Conservation (phyloP, 2,888 invertebrate genomes). For the Agrochola lychnidis region DNA sequence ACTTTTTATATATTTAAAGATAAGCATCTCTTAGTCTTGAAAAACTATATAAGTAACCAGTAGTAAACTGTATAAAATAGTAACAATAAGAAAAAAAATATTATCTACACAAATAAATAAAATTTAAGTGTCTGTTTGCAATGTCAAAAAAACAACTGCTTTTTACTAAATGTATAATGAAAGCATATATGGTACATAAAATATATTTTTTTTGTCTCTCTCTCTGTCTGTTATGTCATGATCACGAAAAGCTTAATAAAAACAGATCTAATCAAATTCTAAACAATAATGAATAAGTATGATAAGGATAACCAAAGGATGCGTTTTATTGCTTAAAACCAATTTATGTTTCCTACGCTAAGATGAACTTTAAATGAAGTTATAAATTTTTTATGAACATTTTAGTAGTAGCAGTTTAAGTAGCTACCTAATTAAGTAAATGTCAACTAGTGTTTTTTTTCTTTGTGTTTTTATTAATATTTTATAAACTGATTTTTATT, state of each 20-base stretch:
- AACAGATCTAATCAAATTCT: background rate
- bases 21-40: background rate
- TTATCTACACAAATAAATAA: no score
- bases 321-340: background rate
- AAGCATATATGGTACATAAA: background rate
- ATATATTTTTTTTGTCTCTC: no score
- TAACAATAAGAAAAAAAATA: no score
- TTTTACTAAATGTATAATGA: background rate
- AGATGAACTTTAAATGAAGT: background rate
- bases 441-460: conserved; percentile 13
- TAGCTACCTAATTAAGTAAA: conserved; percentile 1
- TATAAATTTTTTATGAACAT: background rate
- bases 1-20: background rate
- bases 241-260: background rate
- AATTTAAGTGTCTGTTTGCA: no score
- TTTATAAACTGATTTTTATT: background rate
- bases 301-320: background rate
- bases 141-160: no score
- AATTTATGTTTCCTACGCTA: background rate
- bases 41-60: no score
- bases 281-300: background rate
- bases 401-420: background rate
- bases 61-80: no score
- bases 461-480: background rate
- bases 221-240: background rate